Base-by-base conservation (phyloP, 2,113 vertebrate species). In the Scalopus aquaticus region DNA sequence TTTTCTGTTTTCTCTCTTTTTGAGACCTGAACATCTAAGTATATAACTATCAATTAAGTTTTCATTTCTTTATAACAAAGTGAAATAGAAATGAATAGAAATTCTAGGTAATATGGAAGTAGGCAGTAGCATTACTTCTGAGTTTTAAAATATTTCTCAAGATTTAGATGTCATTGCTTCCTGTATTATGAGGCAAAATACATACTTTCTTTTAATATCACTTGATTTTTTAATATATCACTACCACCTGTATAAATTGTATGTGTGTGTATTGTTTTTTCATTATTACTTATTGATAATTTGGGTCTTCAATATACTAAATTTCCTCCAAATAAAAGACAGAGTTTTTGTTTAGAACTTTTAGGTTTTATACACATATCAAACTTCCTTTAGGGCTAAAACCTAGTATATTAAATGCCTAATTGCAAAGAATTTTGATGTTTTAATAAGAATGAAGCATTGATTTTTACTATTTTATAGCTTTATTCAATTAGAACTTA, bases 71-170 rank as follows among this genome's bases (percentile, higher is more conserved):
- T 92, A 1, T 44, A 88, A n/a, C 79, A 28, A 89, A 70, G 22
- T 51, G 15, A 91, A 58, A 56, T 73, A 64, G 91, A 90, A 95
- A 69, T 44, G 58, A 80, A 88, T 60, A n/a, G 37, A 94, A 94
- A 51, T 77, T 20, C 39, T 95, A 65, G 28, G 62, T 82, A 80
- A 76, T 58, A 35, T 39, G 87, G 30, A 88, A 89, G 13, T 86
- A 13, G 93, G 11, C 3, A 72, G 35, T 64, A 69, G 60, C 37
- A 35, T 62, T 79, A 73, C 78, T 91, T 95, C 93, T 87, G 42
- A 67, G 11, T 78, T 92, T 82, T 80, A 35, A 70, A 73, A 42
- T 20, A 77, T 77, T 90, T 46, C 32, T 37, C 73, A 62, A 77
- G 85, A 88, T 26, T 86, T 74, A 74, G 91, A 6, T 44, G 4